Evolutionary conservation across 2,888 invertebrate genomes (phyloP), one percentile per base, ranked within the genome.

Genomic region (Cyrtodaria siliqua): DNA sequence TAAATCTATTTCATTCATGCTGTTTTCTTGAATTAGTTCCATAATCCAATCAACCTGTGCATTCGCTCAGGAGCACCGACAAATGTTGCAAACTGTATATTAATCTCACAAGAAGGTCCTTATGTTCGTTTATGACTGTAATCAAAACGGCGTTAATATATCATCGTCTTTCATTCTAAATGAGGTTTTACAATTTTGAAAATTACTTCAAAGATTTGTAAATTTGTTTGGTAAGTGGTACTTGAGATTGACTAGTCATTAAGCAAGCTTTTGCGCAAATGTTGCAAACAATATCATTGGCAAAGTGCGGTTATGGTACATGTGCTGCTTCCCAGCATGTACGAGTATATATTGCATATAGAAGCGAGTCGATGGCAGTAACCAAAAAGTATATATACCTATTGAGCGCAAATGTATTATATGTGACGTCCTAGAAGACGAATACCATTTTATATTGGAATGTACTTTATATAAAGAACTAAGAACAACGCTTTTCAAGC

Each of bases 191-290:
- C 72, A 72, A 72, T 72, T 60, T 61, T 27, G 38, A 55, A 55
- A 66, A 72, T 53, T 66, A 66, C 66, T 64, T 72, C 72, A 72
- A 72, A 72, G 72, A 66, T 66, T 72, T 56, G 64, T 66, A 60
- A 66, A 72, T 66, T 72, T 66, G 72, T 66, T 66, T 66, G 40
- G 44, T 40, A 50, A 72, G 72, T 44, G 72, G 24, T 44, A 42
- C 66, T 72, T 20, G 14, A 61, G 56, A 24, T 72, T 72, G 66
- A 72, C 60, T 60, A 66, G 42, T 50, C 44, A 55, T 60, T 47
- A 66, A 29, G 44, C 60, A 53, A 60, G 44, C 20, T 44, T 8
- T 33, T 33, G 6, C 33, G 33, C 4, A 33, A 33, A 33, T 33
- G 33, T 8, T 33, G 12, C 12, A 12, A 33, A 33, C 33, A 8